Evolutionary conservation across 2,797 vertebrate genomes (phyloP).

Genomic region (Danionella dracula): DNA sequence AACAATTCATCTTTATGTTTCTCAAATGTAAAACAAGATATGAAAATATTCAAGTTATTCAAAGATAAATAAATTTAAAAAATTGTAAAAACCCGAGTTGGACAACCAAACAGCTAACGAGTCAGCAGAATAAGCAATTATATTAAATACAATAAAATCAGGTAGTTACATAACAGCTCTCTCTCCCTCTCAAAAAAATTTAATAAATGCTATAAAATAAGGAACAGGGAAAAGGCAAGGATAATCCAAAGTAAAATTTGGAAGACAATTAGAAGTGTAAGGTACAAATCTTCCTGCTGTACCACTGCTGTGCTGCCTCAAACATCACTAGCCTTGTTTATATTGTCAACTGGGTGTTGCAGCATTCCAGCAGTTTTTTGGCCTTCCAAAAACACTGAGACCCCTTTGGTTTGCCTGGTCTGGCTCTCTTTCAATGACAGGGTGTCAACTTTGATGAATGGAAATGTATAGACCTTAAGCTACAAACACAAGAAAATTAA

Average conservation of each 20-base stretch:
- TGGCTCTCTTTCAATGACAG: no score
- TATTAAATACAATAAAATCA: background rate
- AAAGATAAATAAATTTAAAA: slow-evolving; percentile 48
- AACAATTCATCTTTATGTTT: background rate
- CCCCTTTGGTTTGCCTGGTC: no score
- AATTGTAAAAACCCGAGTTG: slow-evolving; percentile 58
- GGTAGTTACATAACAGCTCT: slow-evolving; percentile 12
- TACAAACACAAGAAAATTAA: no score
- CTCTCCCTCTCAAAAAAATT: background rate
- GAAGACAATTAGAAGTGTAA: slow-evolving; percentile 35
- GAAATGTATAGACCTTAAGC: no score
- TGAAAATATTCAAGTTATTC: slow-evolving; percentile 62
- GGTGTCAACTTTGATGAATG: no score
- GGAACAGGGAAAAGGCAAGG: background rate
- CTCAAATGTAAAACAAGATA: slow-evolving; percentile 41
- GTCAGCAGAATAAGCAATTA: slow-evolving; percentile 39
- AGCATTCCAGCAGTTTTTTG: no score
- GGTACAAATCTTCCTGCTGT: slow-evolving; percentile 23
- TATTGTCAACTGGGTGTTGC: no score
- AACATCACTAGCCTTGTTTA: no score
- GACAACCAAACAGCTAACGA: slow-evolving; percentile 45
- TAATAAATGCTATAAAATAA: background rate
- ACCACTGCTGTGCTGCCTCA: slow-evolving; percentile 20
- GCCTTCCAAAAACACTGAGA: no score
- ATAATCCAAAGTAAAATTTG: slow-evolving; percentile 13